Conservation (phyloP, 2,113 vertebrate species). For the Macroglossus sobrinus region DNA sequence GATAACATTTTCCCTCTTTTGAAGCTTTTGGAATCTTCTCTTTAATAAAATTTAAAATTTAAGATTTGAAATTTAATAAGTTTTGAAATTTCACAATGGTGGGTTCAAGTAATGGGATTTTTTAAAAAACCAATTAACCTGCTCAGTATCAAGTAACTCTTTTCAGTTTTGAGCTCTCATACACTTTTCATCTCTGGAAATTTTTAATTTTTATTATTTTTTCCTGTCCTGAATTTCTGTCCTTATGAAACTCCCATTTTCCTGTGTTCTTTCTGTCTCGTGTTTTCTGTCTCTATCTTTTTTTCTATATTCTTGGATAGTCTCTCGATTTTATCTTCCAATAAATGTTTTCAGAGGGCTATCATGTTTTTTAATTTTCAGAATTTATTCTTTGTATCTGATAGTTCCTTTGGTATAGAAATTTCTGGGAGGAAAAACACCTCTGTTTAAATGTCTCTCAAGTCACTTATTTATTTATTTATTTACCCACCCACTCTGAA, state of each 20-base stretch:
- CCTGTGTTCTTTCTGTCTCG: background rate
- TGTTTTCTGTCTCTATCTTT: background rate
- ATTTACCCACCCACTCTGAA: too few species aligned
- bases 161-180: background rate
- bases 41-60: background rate
- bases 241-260: background rate
- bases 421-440: background rate
- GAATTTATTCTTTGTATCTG: background rate
- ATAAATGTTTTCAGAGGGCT: background rate
- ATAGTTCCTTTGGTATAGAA: background rate
- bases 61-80: background rate
- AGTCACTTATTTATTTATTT: too few species aligned
- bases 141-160: background rate
- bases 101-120: background rate
- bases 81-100: background rate
- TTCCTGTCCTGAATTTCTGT: background rate
- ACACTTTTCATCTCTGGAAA: background rate
- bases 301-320: background rate
- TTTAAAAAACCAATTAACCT: background rate
- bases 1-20: background rate
- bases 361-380: background rate
- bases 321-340: background rate
- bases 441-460: background rate
- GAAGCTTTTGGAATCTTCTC: constrained; percentile 12
- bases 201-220: background rate